Evolutionary conservation across 2,797 vertebrate genomes (phyloP).

Genomic region (Varecia variegata): DNA sequence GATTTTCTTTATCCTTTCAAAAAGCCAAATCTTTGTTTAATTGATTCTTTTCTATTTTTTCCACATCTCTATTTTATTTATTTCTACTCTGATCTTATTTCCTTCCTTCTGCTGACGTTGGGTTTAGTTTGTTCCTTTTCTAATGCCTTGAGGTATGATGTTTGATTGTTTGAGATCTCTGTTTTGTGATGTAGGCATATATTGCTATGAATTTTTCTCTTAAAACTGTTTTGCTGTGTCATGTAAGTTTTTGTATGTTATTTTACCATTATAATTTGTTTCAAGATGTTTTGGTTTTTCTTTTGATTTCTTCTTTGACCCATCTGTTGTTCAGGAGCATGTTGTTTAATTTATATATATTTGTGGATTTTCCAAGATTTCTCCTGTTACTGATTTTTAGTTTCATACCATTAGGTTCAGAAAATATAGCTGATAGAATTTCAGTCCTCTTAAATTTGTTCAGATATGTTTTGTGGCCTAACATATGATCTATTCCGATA

Average conservation of each 20-base stretch:
- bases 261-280: not conserved
- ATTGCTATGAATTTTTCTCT: not conserved
- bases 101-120: no score
- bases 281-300: not conserved
- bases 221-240: not conserved
- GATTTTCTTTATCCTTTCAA: not conserved
- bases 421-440: not conserved
- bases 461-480: not conserved
- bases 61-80: not conserved
- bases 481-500: not conserved
- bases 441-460: not conserved
- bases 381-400: not conserved
- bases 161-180: not conserved
- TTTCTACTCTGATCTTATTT: not conserved
- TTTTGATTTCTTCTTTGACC: not conserved
- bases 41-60: not conserved
- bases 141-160: no score
- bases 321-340: no score
- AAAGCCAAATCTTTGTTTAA: not conserved
- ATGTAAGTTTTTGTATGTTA: not conserved
- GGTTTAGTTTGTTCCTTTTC: no score
- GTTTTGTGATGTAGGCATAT: not conserved
- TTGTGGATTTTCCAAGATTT: not conserved
- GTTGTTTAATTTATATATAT: not conserved
- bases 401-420: not conserved